Evolutionary conservation across 2,888 invertebrate species (phyloP), one percentile per base, ranked within the genome.

Genomic region (Eupithecia subumbrata): DNA sequence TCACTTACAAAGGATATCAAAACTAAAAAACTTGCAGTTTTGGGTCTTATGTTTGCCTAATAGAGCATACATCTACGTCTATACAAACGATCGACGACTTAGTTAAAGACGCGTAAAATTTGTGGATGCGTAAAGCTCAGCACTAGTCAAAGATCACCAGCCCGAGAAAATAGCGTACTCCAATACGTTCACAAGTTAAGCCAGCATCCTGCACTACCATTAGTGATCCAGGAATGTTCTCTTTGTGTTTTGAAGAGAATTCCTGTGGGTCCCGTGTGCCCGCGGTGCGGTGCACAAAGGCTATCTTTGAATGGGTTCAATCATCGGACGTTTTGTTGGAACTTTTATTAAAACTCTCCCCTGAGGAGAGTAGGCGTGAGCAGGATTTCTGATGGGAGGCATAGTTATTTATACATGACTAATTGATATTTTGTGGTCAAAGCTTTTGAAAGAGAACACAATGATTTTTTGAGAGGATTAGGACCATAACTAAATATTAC

Each of bases 251-350:
- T 30, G 69, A 52, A 40, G 43, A 73, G 76, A 74, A 80, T 79
- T 79, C 80, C 79, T 75, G 69, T 74, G 80, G 80, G 79, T 60
- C 71, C 69, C 67, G 66, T 72, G 75, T 75, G 75, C 75, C 76
- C 43, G 3, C 75, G 71, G 66, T 30, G 66, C 66, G 60, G 52
- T 71, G 71, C 80, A 81, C 81, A 84, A 84, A 84, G 82, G 82
- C 71, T 64, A 79, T 73, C 79, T 78, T 76, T 81, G 81, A 83
- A 83, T 77, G 76, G 78, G 83, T 85, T 84, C 81, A 83, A 84
- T 83, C 83, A 85, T 81, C 81, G 80, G 45, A 76, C 71, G 64
- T 70, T 70, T 63, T 79, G 77, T 80, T 80, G 79, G 77, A 83
- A 81, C 77, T 78, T 79, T 73, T 76, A 78, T 75, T 76, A 78